phyloP scores from a whole-genome alignment of 2,888 invertebrate species.

The Drosophila neotestacea region DNA sequence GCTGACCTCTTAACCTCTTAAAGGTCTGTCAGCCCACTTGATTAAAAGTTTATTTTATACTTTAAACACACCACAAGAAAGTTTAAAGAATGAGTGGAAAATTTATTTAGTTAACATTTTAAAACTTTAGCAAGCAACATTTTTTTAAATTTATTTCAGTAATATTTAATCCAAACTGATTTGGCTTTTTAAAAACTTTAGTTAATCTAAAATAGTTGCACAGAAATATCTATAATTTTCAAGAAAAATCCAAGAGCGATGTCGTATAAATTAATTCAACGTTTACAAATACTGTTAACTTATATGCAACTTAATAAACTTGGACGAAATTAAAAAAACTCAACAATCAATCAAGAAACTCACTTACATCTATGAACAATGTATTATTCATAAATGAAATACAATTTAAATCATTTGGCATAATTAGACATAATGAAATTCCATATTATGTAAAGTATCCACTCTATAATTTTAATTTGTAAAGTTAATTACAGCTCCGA shows the following conservation, averaged over 20 bases:
- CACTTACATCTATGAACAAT: too few relatives aligned
- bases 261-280: too few relatives aligned
- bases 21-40: neutral
- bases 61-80: neutral
- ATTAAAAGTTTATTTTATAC: constrained; percentile 1
- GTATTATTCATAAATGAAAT: too few relatives aligned
- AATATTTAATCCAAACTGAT: too few relatives aligned
- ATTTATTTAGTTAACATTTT: neutral
- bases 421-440: neutral
- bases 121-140: neutral
- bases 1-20: neutral
- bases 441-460: neutral
- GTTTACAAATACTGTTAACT: too few relatives aligned
- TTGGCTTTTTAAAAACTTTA: too few relatives aligned
- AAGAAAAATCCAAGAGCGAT: too few relatives aligned
- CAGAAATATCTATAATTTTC: too few relatives aligned
- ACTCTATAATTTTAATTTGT: neutral
- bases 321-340: too few relatives aligned
- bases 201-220: too few relatives aligned
- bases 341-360: neutral
- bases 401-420: neutral
- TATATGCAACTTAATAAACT: too few relatives aligned
- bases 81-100: neutral
- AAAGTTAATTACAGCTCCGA: neutral
- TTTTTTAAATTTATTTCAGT: neutral